Evolutionary conservation across 2,113 vertebrate genomes (phyloP).

Genomic region (Vulpes ferrilata): DNA sequence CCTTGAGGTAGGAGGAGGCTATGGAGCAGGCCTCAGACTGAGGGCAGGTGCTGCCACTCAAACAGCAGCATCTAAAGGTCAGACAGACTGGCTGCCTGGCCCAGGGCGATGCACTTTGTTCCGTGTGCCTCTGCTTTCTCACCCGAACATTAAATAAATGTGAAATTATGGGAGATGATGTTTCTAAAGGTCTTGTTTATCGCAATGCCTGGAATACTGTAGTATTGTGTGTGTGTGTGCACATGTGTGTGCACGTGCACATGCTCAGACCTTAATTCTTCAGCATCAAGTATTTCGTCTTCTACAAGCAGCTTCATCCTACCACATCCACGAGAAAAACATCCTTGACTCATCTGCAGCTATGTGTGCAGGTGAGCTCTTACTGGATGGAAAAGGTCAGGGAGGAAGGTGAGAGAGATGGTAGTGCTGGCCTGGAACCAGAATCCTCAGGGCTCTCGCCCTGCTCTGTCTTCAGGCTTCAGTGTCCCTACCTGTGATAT

Average conservation of each 20-base stretch:
- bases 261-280: background rate
- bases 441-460: background rate
- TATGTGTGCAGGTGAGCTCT: background rate
- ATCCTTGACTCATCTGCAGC: background rate
- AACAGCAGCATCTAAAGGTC: background rate
- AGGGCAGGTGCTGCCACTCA: background rate
- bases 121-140: background rate
- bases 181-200: background rate
- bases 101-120: background rate
- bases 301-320: background rate
- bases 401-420: background rate
- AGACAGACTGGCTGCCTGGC: accelerated
- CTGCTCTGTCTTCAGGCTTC: background rate
- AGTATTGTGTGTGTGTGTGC: no score
- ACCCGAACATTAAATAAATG: background rate
- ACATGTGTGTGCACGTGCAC: accelerated
- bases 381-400: background rate
- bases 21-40: accelerated
- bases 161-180: background rate
- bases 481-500: background rate
- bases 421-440: background rate
- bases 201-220: background rate
- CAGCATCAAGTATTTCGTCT: background rate
- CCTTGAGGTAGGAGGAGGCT: accelerated
- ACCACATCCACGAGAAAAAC: background rate